Conservation (phyloP, 1,140 invertebrate species). For the Zophobas morio region DNA sequence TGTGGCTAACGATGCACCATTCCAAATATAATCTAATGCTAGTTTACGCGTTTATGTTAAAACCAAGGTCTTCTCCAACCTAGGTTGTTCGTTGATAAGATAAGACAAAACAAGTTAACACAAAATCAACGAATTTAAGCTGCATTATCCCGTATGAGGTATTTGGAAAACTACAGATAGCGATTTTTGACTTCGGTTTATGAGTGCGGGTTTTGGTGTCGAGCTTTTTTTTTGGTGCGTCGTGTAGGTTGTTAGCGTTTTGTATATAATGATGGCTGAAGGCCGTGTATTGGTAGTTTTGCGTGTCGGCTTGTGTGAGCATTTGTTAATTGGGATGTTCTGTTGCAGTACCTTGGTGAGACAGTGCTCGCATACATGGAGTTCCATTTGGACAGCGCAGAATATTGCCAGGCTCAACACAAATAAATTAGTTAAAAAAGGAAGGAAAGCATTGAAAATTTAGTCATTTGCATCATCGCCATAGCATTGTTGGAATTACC, state of each 20-base stretch:
- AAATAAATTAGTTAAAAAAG: slow-evolving; percentile 78
- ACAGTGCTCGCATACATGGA: slow-evolving; percentile 87
- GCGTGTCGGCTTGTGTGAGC: background rate
- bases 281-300: background rate
- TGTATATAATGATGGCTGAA: slow-evolving; percentile 27
- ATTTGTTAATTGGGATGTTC: slow-evolving; percentile 46
- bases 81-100: no score
- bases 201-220: no score
- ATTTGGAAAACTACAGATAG: no score
- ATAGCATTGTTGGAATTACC: slow-evolving; percentile 61
- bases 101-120: no score
- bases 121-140: no score
- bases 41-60: no score
- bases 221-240: no score
- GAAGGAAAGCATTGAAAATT: slow-evolving; percentile 53
- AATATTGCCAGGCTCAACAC: slow-evolving; percentile 97
- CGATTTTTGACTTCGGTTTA: no score
- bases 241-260: slow-evolving; percentile 6
- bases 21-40: no score
- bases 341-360: slow-evolving; percentile 67
- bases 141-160: no score
- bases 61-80: no score
- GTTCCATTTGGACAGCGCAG: slow-evolving; percentile 95
- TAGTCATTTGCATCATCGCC: slow-evolving; percentile 58
- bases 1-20: no score